Conservation (phyloP, 2,888 invertebrate genomes). For the Stegophylla sp. region DNA sequence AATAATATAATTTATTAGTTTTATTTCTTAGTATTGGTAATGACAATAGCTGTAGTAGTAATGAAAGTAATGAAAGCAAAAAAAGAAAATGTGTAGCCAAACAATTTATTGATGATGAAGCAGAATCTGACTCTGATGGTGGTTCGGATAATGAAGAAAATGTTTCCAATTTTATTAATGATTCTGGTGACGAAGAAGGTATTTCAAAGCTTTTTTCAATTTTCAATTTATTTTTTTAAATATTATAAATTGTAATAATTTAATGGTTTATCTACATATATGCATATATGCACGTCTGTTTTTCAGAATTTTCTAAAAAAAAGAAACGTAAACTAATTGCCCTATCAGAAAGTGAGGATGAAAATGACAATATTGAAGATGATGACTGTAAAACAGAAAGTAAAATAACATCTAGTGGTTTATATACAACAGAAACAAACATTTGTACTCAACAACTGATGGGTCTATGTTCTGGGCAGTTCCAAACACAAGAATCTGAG, state of each 20-base stretch:
- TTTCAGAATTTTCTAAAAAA: slow-evolving; percentile 7
- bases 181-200: slow-evolving; percentile 82
- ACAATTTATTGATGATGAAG: slow-evolving; percentile 88
- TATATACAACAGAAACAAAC: slow-evolving; percentile 3
- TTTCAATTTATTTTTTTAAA: too few relatives aligned
- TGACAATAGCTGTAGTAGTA: background rate
- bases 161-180: slow-evolving; percentile 80
- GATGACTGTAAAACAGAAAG: slow-evolving; percentile 16
- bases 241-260: too few relatives aligned
- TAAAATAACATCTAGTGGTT: background rate
- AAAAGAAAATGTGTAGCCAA: background rate
- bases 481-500: slow-evolving; percentile 18
- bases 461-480: slow-evolving; percentile 49
- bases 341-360: slow-evolving; percentile 35
- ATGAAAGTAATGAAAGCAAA: slow-evolving; percentile 4
- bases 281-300: too few relatives aligned
- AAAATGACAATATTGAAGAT: background rate
- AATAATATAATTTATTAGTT: background rate
- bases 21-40: background rate
- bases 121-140: slow-evolving; percentile 89
- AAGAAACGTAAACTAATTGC: slow-evolving; percentile 17
- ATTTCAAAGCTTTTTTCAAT: too few relatives aligned
- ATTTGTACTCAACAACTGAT: slow-evolving; percentile 32
- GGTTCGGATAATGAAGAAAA: slow-evolving; percentile 88
- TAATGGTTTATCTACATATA: too few relatives aligned